phyloP scores from a whole-genome alignment of 2,888 invertebrate genomes.

The Phrixothrix hirtus region DNA sequence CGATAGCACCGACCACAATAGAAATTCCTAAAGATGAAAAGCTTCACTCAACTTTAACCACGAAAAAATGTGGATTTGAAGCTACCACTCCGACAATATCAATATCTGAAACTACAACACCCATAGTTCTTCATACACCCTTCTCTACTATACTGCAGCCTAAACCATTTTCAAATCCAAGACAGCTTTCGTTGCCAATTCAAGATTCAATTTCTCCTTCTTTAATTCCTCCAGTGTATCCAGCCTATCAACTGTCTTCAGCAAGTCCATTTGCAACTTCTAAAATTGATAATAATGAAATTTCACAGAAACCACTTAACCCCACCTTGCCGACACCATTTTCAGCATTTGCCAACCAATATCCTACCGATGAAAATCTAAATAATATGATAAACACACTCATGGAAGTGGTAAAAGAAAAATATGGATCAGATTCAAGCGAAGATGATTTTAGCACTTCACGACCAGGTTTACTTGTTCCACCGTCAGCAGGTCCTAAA shows the following conservation, averaged over 20 bases:
- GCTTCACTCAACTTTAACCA: not conserved
- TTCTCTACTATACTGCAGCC: slow-evolving; percentile 22
- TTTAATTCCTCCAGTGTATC: not conserved
- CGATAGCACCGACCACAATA: not conserved
- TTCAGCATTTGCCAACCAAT: slow-evolving; percentile 49
- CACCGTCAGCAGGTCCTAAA: slow-evolving; percentile 76
- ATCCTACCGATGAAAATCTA: slow-evolving; percentile 63
- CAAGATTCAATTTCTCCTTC: not conserved
- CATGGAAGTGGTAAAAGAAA: slow-evolving; percentile 58
- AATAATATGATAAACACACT: slow-evolving; percentile 72
- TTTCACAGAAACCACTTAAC: no score
- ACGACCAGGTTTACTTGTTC: slow-evolving; percentile 68
- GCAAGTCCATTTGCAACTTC: slow-evolving; percentile 48
- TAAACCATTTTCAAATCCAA: slow-evolving; percentile 29
- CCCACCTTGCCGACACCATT: slow-evolving; percentile 43
- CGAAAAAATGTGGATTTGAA: no score
- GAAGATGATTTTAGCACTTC: slow-evolving; percentile 58
- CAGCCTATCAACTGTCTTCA: slow-evolving; percentile 45
- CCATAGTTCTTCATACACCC: not conserved
- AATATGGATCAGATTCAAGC: slow-evolving; percentile 50
- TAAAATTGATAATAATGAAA: slow-evolving; percentile 32
- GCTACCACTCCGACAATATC: slow-evolving; percentile 5
- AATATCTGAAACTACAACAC: not conserved
- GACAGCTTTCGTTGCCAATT: not conserved
- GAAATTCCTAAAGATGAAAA: not conserved